Conservation (phyloP, 2,888 invertebrate species). For the Pammene fasciana region DNA sequence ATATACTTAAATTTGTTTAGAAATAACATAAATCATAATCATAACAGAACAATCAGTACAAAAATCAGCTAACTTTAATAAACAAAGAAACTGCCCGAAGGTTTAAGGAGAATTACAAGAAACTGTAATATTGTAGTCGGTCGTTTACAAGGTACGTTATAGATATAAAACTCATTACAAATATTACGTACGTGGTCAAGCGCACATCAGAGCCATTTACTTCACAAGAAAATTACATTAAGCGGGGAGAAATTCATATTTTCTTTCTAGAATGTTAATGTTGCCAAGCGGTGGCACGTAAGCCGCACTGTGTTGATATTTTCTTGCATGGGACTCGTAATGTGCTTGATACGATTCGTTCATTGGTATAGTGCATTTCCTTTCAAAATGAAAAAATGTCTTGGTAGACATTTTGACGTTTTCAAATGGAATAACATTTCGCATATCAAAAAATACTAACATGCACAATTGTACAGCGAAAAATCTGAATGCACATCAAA, state of each 20-base stretch:
- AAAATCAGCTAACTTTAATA: background rate
- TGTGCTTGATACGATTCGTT: conserved; percentile 21
- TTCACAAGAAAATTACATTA: conserved; percentile 27
- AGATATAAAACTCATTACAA: conserved; percentile 25
- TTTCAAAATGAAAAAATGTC: conserved; percentile 2
- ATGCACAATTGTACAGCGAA: too few relatives aligned
- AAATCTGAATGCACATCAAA: too few relatives aligned
- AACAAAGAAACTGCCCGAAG: background rate
- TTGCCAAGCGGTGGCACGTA: background rate
- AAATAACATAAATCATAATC: background rate
- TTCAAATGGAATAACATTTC: too few relatives aligned
- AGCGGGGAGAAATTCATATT: conserved; percentile 24
- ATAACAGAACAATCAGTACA: too few relatives aligned
- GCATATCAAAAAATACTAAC: too few relatives aligned
- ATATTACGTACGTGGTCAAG: conserved; percentile 35
- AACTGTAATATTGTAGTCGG: conserved; percentile 17
- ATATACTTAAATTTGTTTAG: background rate
- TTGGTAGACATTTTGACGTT: too few relatives aligned
- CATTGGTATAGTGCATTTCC: conserved; percentile 1
- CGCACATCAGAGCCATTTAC: conserved; percentile 1
- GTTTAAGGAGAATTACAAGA: background rate
- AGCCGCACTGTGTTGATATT: conserved; percentile 4
- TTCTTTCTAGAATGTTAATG: conserved; percentile 30
- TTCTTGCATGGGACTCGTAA: conserved; percentile 6
- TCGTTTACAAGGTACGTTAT: background rate